Evolutionary conservation across 2,888 invertebrate genomes (phyloP), one percentile per base, ranked within the genome.

Genomic region (Zaprionus lineosus): DNA sequence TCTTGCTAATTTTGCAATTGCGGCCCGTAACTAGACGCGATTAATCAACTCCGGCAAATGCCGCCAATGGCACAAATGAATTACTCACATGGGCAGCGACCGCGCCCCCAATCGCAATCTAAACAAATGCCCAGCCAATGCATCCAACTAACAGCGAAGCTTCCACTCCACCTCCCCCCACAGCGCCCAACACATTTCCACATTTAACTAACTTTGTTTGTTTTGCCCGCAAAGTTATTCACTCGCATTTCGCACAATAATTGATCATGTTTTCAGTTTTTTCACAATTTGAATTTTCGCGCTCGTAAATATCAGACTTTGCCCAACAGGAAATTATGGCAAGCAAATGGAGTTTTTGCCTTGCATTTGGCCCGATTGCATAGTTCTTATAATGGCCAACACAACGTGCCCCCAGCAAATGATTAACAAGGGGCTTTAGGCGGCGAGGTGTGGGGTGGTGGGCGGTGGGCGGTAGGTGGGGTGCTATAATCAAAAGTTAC

Each of bases 1-100:
- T 79, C 59, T 52, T 63, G 84, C 78, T 84, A 78, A 78, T 79
- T 78, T 59, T 72, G 73, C 73, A 74, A 75, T 76, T 76, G 72
- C 79, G 58, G 57, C 69, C 59, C 52, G 62, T 76, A 84, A 73
- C 83, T 85, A 73, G 83, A 60, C 53, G 55, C 83, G 79, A 79
- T 79, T 79, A 79, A 79, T 79, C 79, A 79, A 74, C 21, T 18
- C 16, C 21, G 9, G 21, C 58, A 34, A 37, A 39, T 29, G 28
- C 16, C 31, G 74, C 69, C 74, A 60, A 21, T 74, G 61, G 78
- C 77, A 69, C 62, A 62, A 69, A 73, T 68, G 69, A 73, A 69
- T 69, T 67, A 67, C 69, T 69, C 74, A 50, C 68, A 67, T 67
- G 44, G 44, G 43, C n/a, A n/a, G n/a, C n/a, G 16, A 16, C 68